Percentiles rank a stretch among this genome's conserved stretches.
Conservation (phyloP, 2,113 vertebrate species). For the Passer domesticus region DNA sequence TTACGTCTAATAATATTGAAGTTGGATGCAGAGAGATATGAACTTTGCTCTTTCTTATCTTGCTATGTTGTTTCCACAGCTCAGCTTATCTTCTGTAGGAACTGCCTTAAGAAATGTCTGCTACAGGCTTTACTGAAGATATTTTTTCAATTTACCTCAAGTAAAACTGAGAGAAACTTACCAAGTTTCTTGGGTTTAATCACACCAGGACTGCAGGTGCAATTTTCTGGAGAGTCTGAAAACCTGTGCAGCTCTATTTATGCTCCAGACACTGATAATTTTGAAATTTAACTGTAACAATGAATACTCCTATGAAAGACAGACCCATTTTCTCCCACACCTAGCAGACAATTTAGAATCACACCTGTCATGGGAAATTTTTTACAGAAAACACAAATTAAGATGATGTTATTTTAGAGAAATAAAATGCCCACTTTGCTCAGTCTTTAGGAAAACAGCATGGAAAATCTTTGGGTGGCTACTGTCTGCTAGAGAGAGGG, state of each 20-base stretch:
- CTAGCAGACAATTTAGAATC: neutral
- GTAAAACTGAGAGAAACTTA: neutral
- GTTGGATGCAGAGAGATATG: neutral
- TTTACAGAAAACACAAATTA: neutral
- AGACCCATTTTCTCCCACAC: neutral
- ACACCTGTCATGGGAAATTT: neutral
- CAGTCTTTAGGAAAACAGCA: neutral
- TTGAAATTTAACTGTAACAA: neutral
- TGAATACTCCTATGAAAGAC: neutral
- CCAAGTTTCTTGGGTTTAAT: neutral
- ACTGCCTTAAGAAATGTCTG: neutral
- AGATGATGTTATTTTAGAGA: neutral
- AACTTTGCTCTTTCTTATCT: constrained; percentile 14
- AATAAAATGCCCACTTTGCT: neutral
- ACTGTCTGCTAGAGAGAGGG: neutral
- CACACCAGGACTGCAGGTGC: neutral
- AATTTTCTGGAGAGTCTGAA: neutral
- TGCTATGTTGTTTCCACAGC: neutral
- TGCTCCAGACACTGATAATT: neutral
- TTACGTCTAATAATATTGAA: neutral
- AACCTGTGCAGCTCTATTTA: neutral
- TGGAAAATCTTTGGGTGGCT: neutral
- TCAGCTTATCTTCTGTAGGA: neutral
- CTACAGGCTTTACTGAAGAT: neutral
- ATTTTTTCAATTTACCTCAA: neutral